Base-by-base conservation (phyloP, 2,797 vertebrate genomes). In the Arctocebus calabarensis region DNA sequence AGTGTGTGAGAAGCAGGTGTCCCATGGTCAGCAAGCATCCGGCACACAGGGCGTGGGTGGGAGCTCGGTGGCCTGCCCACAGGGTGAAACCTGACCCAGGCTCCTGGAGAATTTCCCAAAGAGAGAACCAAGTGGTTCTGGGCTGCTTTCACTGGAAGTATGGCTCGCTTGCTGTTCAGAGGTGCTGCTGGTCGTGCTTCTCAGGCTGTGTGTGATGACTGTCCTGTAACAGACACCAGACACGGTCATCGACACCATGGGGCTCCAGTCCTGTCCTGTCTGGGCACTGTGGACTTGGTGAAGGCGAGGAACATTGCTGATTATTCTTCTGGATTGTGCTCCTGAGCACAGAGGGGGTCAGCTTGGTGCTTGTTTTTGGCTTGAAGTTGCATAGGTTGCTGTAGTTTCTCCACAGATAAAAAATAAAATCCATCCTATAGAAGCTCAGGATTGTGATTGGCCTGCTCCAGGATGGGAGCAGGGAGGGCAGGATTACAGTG, bases 21-120 rank as follows among this genome's bases (percentile, higher is more conserved):
- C 70, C 17, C 3, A 0, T 64, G 94, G 16, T 52, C 0, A 2
- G 3, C 75, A 27, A 52, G 81, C 78, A 57, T 83, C n/a, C 14
- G 8, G 86, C 43, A 77, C 14, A 3, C 3, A 68, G 71, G 34
- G 74, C 0, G 7, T 59, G 34, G 20, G 68, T 75, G 22, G 59
- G n/a, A 79, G 25, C 43, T 13, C 66, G 11, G 6, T 73, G n/a
- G 11, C 2, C 43, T 68, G 77, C 77, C 55, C 45, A 34, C 0
- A 32, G 74, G 32, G 19, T 43, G 23, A 61, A 20, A 70, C 55
- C 12, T 64, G 6, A 68, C 40, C 45, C 22, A 66, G n/a, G 48
- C 14, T 82, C 34, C 66, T 62, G n/a, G 48, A 74, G 55, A 70
- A 91, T 55, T 88, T 83, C 87, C 23, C 84, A 43, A 94, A 81